phyloP scores from a whole-genome alignment of 2,113 vertebrate species.

The Calypte anna region DNA sequence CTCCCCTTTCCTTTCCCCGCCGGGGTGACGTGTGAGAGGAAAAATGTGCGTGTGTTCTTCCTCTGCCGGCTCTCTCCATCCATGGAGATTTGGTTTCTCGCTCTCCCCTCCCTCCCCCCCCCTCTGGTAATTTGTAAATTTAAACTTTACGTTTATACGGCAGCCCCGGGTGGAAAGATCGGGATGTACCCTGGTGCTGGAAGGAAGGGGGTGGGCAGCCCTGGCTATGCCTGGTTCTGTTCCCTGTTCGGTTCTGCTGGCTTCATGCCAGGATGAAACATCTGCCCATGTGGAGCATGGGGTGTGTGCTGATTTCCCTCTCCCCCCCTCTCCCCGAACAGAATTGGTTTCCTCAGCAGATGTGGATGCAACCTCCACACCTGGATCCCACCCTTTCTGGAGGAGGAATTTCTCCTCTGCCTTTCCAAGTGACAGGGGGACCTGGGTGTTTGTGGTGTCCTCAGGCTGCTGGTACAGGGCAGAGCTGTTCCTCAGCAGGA shows the following conservation, averaged over 20 bases:
- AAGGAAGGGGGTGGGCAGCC: background rate
- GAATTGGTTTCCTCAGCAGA: background rate
- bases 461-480: background rate
- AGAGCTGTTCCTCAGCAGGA: background rate
- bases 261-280: fast-evolving
- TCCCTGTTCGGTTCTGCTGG: background rate
- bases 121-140: background rate
- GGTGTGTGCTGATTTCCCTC: background rate
- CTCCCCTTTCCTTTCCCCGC: background rate
- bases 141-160: background rate
- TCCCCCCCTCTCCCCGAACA: background rate
- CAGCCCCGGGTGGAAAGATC: background rate
- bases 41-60: slow-evolving; percentile 31
- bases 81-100: background rate
- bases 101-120: too few species aligned
- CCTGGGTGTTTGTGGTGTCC: fast-evolving
- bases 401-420: too few species aligned
- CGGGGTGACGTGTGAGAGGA: background rate
- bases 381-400: fast-evolving
- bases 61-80: background rate
- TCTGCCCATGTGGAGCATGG: fast-evolving
- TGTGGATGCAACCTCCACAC: too few species aligned
- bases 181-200: background rate
- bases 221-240: background rate
- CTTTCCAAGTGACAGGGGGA: too few species aligned